Evolutionary conservation across 2,113 vertebrate genomes (phyloP), one percentile per base, ranked within the genome.

Genomic region (Collichthys lucidus): DNA sequence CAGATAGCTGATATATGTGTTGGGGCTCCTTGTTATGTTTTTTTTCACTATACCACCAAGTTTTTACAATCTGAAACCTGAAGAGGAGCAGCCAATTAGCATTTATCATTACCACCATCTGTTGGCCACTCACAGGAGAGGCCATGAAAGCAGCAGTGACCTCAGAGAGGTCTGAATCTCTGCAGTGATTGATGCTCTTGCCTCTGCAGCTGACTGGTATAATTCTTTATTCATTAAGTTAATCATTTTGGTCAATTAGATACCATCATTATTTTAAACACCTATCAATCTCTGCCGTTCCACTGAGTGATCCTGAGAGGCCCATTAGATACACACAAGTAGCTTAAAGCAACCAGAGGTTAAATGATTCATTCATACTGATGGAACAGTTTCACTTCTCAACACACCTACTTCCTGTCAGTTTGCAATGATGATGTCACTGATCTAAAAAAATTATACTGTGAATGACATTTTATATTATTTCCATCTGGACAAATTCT

Each of bases 41-140:
- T 6, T 16, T 62, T 20, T 8, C 35, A 55, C 55, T 5, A 52
- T 44, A 69, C 55, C 68, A 40, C 7, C 20, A 4, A 20, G 20
- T 69, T 62, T 75, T 26, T 62, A 24, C 55, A 42, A 49, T 40
- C 53, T 64, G 22, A 68, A 77, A 86, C 17, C 55, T 17, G 11
- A 50, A 44, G 24, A 66, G 56, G 1, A 77, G 47, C 22, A 79
- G 26, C 44, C 11, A 57, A 62, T 83, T 61, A 73, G 67, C 74
- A 81, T 86, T 77, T 31, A 84, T 87, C 70, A 83, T 79, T 67
- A 83, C 62, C 62, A 84, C 78, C 76, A 84, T 90, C 82, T 91
- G 80, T 86, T 57, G 67, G 84, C 83, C 82, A 89, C 79, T 89
- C 89, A 89, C 47, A 63, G 12, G 11, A 70, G 55, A 71, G 67